These are phyloP conservation scores for Masnerella sp. DNA, from an alignment of 2,888 invertebrate species.

Conservation along the genomic window DNA sequence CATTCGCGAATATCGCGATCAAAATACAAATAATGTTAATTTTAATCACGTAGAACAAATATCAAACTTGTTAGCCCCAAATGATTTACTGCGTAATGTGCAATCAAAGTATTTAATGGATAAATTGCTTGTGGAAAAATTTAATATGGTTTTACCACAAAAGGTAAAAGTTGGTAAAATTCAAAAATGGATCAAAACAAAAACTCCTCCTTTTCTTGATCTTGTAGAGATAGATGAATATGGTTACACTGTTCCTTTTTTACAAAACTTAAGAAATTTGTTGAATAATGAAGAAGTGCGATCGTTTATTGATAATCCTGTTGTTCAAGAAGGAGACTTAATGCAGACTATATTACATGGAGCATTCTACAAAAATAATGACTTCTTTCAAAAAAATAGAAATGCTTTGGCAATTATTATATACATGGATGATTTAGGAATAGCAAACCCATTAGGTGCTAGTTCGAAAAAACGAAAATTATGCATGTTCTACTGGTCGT, in stretches of 20 bases:
- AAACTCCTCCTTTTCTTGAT: slow-evolving; percentile 2
- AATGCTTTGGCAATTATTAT: slow-evolving; percentile 61
- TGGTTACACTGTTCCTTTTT: slow-evolving; percentile 56
- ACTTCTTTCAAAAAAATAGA: slow-evolving; percentile 42
- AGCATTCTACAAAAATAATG: slow-evolving; percentile 32
- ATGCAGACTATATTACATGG: slow-evolving; percentile 58
- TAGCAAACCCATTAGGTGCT: slow-evolving; percentile 30
- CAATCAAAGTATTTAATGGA: slow-evolving; percentile 4
- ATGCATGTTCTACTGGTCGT: slow-evolving; percentile 25
- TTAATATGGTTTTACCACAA: slow-evolving; percentile 7
- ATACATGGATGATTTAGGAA: slow-evolving; percentile 53
- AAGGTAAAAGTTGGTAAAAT: neutral
- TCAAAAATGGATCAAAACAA: slow-evolving; percentile 4
- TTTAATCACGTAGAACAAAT: neutral
- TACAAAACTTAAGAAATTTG: slow-evolving; percentile 50
- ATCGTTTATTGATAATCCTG: slow-evolving; percentile 41
- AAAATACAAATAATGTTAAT: neutral
- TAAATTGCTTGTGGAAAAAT: slow-evolving; percentile 8
- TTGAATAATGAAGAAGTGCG: slow-evolving; percentile 53
- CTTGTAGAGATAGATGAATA: slow-evolving; percentile 18
- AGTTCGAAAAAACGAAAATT: slow-evolving; percentile 19
- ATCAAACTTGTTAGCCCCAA: neutral
- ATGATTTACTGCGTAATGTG: neutral
- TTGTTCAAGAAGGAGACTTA: slow-evolving; percentile 22
- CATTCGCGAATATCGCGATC: neutral